Base-by-base conservation (phyloP, 2,888 invertebrate species). In the Tortrix viridana region DNA sequence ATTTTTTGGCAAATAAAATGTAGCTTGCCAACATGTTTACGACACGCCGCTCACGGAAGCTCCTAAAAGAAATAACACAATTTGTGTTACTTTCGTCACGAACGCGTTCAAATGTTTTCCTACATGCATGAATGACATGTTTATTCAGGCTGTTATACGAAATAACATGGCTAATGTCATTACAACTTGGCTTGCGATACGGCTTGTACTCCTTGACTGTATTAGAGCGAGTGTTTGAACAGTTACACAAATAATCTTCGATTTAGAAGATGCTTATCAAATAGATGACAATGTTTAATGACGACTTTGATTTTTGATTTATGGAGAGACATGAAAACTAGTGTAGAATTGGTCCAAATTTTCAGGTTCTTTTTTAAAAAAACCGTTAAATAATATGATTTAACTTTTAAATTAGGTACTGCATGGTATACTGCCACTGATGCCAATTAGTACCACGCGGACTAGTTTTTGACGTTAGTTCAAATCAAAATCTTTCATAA, bases 11-110 rank as follows among this genome's bases (percentile, higher is more conserved):
- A 59, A 66, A 67, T 66, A 67, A 69, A 74, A 74, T 63, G 70
- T 75, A 70, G 69, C 66, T 73, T 75, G 78, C 71, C 69, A 79
- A 81, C 76, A 76, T 72, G 71, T 82, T 80, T 77, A 82, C 71
- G 71, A 64, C 72, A 54, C 48, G 54, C 63, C 60, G 63, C 68
- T 67, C 70, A 62, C 70, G 69, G 71, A 76, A 75, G 70, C 72
- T 74, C 66, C 71, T 70, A 68, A 76, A 71, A 70, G 71, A 73
- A 71, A 77, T 75, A 73, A 78, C 64, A 64, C 74, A 62, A 76
- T 76, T 74, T 75, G 69, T 69, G 67, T 71, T 60, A 70, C 67
- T 72, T 68, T 64, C 61, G 63, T 73, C 76, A 70, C 75, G 76
- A 78, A 77, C 52, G 60, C 67, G 58, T 58, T 62, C 60, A 55